Percentiles rank a stretch among this genome's conserved stretches.
These are phyloP conservation scores for Sebastes dallii DNA, from an alignment of 2,797 vertebrate species.

Conservation along the genomic window DNA sequence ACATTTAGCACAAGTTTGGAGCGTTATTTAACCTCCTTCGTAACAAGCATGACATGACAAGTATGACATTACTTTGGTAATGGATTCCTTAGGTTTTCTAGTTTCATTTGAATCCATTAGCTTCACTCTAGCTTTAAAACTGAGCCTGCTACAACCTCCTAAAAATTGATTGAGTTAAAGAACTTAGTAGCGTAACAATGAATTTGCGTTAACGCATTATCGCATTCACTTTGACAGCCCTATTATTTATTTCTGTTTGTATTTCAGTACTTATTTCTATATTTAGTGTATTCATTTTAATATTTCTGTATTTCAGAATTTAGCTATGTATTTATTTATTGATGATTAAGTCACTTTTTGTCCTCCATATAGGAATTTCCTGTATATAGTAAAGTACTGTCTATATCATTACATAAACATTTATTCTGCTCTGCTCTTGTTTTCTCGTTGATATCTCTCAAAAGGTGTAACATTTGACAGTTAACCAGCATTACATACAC, in stretches of 20 bases:
- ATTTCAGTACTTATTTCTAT: neutral
- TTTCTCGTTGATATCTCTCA: neutral
- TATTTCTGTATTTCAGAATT: neutral
- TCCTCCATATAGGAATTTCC: neutral
- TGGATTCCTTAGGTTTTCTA: too few relatives aligned
- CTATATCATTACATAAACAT: neutral
- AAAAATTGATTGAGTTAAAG: too few relatives aligned
- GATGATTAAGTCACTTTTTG: neutral
- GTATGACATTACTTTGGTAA: too few relatives aligned
- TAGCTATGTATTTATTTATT: neutral
- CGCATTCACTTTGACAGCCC: too few relatives aligned
- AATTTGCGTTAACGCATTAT: too few relatives aligned
- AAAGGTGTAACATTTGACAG: neutral
- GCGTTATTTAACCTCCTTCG: too few relatives aligned
- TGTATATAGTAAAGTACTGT: neutral
- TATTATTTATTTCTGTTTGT: neutral
- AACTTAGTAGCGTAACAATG: too few relatives aligned
- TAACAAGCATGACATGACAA: too few relatives aligned
- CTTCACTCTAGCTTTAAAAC: too few relatives aligned
- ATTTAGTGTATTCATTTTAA: neutral
- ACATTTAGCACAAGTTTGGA: too few relatives aligned
- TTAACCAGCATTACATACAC: neutral
- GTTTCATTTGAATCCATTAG: accelerated
- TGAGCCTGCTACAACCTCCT: too few relatives aligned
- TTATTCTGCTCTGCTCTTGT: neutral